Evolutionary conservation across 2,113 vertebrate species (phyloP).

Genomic region (Cyprinus carpio): DNA sequence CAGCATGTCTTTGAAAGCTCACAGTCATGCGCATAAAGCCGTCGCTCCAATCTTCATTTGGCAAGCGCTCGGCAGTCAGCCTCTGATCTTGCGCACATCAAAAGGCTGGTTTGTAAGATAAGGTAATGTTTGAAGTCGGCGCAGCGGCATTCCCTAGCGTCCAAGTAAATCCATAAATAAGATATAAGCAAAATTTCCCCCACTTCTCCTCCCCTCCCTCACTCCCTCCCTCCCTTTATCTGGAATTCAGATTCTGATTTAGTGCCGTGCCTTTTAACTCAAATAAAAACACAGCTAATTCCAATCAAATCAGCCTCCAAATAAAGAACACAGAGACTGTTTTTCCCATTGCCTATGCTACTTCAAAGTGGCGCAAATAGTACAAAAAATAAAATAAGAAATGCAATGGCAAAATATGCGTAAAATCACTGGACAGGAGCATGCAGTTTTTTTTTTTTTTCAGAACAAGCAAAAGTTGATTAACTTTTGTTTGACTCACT

Average conservation of each 20-base stretch:
- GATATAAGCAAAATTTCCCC: slow-evolving; percentile 79
- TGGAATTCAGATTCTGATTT: slow-evolving; percentile 77
- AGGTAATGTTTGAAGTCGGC: slow-evolving; percentile 87
- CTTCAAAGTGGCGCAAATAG: slow-evolving; percentile 24
- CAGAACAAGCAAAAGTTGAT: not conserved
- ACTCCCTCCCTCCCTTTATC: slow-evolving; percentile 73
- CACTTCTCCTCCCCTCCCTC: slow-evolving; percentile 53
- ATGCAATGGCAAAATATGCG: not conserved
- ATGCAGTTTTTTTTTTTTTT: not conserved
- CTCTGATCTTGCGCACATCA: slow-evolving; percentile 90
- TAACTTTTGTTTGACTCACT: not conserved
- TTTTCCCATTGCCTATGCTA: not conserved
- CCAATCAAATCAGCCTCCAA: slow-evolving; percentile 58
- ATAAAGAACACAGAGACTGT: slow-evolving; percentile 51
- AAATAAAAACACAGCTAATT: slow-evolving; percentile 64
- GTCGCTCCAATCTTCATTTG: slow-evolving; percentile 85
- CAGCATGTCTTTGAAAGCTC: slow-evolving; percentile 86
- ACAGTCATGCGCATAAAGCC: slow-evolving; percentile 80
- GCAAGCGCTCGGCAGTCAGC: slow-evolving; percentile 84
- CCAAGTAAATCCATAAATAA: slow-evolving; percentile 94
- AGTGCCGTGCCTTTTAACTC: slow-evolving; percentile 67
- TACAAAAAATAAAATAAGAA: not conserved
- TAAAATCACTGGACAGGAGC: not conserved
- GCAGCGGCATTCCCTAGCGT: slow-evolving; percentile 85
- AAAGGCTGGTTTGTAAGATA: slow-evolving; percentile 87